These are phyloP conservation scores for Ptychoptera contaminata DNA, from an alignment of 2,888 invertebrate species.

Conservation along the genomic window DNA sequence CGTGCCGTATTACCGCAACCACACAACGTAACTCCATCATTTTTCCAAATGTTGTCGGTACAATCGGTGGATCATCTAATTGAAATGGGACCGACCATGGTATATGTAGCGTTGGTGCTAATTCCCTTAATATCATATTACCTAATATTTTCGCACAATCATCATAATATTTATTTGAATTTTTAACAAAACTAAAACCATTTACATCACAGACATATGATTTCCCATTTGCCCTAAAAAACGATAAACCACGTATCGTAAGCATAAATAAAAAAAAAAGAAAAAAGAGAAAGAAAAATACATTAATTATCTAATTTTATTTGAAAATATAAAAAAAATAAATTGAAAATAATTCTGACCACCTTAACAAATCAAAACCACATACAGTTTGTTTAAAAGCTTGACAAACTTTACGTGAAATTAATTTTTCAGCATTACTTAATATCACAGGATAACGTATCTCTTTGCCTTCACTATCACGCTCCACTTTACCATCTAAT, in stretches of 20 bases:
- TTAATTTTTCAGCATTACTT: constrained; percentile 92
- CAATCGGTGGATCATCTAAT: constrained; percentile 94
- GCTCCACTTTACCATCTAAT: constrained; percentile 93
- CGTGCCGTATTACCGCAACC: constrained; percentile 93
- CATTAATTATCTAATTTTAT: constrained; percentile 4
- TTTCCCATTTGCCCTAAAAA: constrained; percentile 83
- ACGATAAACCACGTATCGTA: background rate
- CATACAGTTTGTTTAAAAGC: constrained; percentile 98
- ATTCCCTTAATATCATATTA: constrained; percentile 89
- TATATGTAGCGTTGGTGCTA: constrained; percentile 90
- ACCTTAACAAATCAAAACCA: constrained; percentile 91
- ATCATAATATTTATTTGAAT: constrained; percentile 98
- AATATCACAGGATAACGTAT: constrained; percentile 97
- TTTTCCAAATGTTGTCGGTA: constrained; percentile 96
- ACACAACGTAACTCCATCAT: constrained; percentile 90
- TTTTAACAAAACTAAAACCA: constrained; percentile 99
- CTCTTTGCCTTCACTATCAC: constrained; percentile 96
- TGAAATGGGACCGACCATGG: constrained; percentile 97
- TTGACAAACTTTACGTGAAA: constrained; percentile 91
- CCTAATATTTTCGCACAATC: constrained; percentile 97
- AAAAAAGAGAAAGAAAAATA: constrained; percentile 5
- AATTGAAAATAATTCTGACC: constrained; percentile 7
- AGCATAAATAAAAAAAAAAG: too few species aligned
- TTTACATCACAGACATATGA: constrained; percentile 99
- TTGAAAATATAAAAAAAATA: background rate